Conservation (phyloP, 2,113 vertebrate genomes). For the Orthonyx spaldingii region DNA sequence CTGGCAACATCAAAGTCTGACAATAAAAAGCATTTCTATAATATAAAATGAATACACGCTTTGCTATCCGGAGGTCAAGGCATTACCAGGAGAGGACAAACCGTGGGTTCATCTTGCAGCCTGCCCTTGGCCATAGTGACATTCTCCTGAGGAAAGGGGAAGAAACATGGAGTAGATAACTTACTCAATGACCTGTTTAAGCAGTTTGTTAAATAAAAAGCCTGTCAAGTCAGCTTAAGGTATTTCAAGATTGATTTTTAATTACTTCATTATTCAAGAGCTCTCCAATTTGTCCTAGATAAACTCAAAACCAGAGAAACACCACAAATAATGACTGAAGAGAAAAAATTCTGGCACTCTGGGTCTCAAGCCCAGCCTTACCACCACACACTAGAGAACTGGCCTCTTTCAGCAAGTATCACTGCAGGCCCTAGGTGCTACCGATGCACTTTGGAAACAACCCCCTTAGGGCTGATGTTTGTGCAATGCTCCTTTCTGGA, state of each 20-base stretch:
- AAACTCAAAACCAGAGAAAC: not conserved
- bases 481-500: not conserved
- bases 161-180: not conserved
- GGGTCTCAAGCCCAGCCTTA: not conserved
- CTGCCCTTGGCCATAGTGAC: not conserved
- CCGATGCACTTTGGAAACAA: not conserved
- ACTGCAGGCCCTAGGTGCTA: not conserved
- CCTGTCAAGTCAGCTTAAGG: not conserved
- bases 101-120: rapidly evolving
- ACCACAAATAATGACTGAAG: not conserved
- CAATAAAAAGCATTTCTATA: constrained; percentile 8
- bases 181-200: not conserved
- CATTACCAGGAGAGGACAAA: not conserved
- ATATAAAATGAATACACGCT: not conserved
- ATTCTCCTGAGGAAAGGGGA: not conserved
- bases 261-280: not conserved
- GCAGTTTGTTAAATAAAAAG: not conserved
- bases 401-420: not conserved
- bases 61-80: not conserved
- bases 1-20: constrained; percentile 4
- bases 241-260: not conserved
- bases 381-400: not conserved
- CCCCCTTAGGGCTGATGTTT: not conserved
- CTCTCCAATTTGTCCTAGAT: not conserved
- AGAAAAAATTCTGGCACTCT: not conserved